A percentile compares a stretch with the other conserved stretches of the same genome.
phyloP scores from a whole-genome alignment of 2,797 vertebrate species.

The Glossophaga mutica region DNA sequence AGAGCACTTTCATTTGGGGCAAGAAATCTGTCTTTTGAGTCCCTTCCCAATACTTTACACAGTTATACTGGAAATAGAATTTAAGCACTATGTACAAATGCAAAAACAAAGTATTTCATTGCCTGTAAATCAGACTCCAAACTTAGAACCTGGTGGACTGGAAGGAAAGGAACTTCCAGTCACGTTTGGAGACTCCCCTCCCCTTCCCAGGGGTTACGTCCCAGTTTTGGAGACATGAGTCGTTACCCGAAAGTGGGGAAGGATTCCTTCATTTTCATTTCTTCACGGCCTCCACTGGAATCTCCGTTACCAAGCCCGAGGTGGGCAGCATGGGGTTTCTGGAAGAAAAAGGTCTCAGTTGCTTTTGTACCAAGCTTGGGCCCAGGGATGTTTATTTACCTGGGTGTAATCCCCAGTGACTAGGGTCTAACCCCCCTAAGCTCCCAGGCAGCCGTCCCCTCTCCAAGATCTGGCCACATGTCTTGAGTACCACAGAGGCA shows the following conservation, averaged over 20 bases:
- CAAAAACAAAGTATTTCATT: constrained; percentile 29
- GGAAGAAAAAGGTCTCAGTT: neutral
- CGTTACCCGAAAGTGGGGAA: neutral
- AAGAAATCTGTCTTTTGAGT: neutral
- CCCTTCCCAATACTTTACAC: neutral
- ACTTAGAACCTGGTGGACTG: neutral
- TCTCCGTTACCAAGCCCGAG: neutral
- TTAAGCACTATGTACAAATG: neutral
- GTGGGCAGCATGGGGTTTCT: neutral
- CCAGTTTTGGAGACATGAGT: neutral
- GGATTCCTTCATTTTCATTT: neutral
- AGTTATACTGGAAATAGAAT: neutral
- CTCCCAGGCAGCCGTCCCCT: neutral
- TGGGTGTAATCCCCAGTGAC: neutral
- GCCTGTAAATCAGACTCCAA: constrained; percentile 18
- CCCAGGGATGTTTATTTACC: neutral
- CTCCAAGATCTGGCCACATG: neutral
- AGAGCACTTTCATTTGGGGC: neutral
- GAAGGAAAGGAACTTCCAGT: neutral
- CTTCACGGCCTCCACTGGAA: neutral
- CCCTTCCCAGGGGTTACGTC: neutral
- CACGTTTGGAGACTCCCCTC: neutral
- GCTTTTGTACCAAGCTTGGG: neutral
- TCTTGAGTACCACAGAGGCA: neutral
- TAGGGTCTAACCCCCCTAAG: rapidly evolving